Percentiles rank a stretch among this genome's conserved stretches.
phyloP scores from a whole-genome alignment of 2,888 invertebrate species.

The Epinotia nisella region DNA sequence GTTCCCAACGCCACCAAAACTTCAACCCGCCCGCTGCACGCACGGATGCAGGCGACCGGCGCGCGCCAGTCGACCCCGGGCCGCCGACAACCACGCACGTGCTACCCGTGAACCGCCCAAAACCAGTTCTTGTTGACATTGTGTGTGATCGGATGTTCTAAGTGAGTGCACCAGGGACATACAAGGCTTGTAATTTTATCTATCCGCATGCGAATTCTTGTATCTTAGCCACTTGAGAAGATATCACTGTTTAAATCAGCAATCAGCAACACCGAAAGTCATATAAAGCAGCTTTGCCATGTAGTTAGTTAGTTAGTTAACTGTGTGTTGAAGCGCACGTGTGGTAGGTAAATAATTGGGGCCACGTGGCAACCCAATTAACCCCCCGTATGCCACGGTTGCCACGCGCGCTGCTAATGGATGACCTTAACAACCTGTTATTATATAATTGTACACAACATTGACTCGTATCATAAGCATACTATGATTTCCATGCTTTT shows the following conservation, averaged over 20 bases:
- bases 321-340: slow-evolving; percentile 61
- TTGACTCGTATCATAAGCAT: not conserved
- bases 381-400: slow-evolving; percentile 57
- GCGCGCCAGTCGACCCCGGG: slow-evolving; percentile 70
- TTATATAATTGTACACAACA: slow-evolving; percentile 51
- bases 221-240: slow-evolving; percentile 55
- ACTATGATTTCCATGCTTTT: not conserved
- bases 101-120: slow-evolving; percentile 59
- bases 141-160: slow-evolving; percentile 45
- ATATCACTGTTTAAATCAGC: not conserved
- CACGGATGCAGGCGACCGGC: slow-evolving; percentile 72
- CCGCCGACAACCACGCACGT: slow-evolving; percentile 65
- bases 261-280: not conserved
- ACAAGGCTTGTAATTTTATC: slow-evolving; percentile 62
- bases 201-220: slow-evolving; percentile 65
- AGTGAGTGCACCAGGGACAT: slow-evolving; percentile 8
- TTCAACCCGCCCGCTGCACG: slow-evolving; percentile 50
- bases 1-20: slow-evolving; percentile 11
- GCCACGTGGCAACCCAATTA: slow-evolving; percentile 81
- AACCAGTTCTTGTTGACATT: slow-evolving; percentile 71
- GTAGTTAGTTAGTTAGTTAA: slow-evolving; percentile 51
- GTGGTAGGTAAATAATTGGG: slow-evolving; percentile 82
- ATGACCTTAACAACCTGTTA: slow-evolving; percentile 60
- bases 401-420: slow-evolving; percentile 69
- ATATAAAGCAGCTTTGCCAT: slow-evolving; percentile 65